Evolutionary conservation across 1,140 invertebrate genomes (phyloP), one percentile per base, ranked within the genome.

Genomic region (Sipha flava): DNA sequence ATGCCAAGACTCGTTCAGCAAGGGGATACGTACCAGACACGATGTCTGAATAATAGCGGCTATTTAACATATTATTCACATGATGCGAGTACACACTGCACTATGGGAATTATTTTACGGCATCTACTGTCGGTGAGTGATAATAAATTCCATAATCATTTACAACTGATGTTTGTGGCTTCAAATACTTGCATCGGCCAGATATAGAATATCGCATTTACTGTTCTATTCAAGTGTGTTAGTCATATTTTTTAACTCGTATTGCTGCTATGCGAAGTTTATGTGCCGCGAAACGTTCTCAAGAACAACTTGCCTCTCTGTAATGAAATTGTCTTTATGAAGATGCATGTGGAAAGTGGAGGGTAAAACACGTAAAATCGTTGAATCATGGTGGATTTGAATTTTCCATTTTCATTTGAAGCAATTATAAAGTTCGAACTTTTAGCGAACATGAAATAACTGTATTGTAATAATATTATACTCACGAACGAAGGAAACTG

Each of bases 361-460:
- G 37, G 43, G 4, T 23, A 49, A 54, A 31, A 21, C 18, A 12
- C n/a, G 43, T 12, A 31, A 18, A 75, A 52, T 54, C 70, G 70
- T 37, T n/a, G 47, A 75, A 75, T 73, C 29, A 52, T 12, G 16
- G n/a, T 12, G 7, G 26, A 73, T 54, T 54, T 12, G 18, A 18
- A 54, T 54, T 75, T 73, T 72, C 68, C 70, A 54, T 37, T 37
- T 34, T 52, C 47, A 34, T 49, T 34, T 18, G 4, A 31, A 75
- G 31, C 47, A 75, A 75, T 75, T 75, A 75, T 75, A 54, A 75
- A 75, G 31, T 75, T 75, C 1, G 29, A 54, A 75, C 70, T 75
- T 75, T 75, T 54, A 66, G 70, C n/a, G 70, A 75, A 75, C 47
- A 31, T 75, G 70, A 52, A 75, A 54, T 52, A 75, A 75, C n/a